These are phyloP conservation scores for Pogonocichla stellata DNA, from an alignment of 2,113 vertebrate genomes.

Conservation along the genomic window DNA sequence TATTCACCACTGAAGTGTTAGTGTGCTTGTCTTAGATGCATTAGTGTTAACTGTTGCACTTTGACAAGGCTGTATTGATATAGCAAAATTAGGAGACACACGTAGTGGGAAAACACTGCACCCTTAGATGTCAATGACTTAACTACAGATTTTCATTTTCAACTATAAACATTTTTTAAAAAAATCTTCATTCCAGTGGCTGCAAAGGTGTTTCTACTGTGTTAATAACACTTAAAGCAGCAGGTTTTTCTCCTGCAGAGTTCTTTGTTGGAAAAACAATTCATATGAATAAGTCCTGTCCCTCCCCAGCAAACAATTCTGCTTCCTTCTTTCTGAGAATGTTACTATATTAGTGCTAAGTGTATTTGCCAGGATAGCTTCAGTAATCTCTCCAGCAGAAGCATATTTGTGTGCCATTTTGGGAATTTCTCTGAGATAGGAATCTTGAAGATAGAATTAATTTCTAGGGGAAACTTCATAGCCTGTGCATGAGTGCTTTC, in stretches of 20 bases:
- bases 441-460: conserved; percentile 98
- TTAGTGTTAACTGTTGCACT: conserved; percentile 54
- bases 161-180: neutral
- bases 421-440: conserved; percentile 91
- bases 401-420: conserved; percentile 91
- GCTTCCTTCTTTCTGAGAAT: conserved; percentile 35
- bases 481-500: conserved; percentile 87
- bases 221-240: conserved; percentile 18
- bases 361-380: conserved; percentile 82
- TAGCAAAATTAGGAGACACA: neutral
- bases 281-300: conserved; percentile 17
- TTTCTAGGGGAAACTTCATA: conserved; percentile 92
- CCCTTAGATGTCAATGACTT: neutral
- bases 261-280: conserved; percentile 54
- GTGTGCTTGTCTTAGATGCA: neutral
- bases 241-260: conserved; percentile 20
- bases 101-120: neutral
- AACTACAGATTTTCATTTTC: conserved; percentile 24
- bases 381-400: conserved; percentile 86
- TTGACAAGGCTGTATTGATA: neutral
- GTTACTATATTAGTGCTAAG: conserved; percentile 71
- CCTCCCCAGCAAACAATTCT: neutral
- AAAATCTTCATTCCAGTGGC: neutral
- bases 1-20: neutral
- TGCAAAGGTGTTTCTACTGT: neutral